Conservation (phyloP, 2,888 invertebrate genomes). For the Aquatica leii region DNA sequence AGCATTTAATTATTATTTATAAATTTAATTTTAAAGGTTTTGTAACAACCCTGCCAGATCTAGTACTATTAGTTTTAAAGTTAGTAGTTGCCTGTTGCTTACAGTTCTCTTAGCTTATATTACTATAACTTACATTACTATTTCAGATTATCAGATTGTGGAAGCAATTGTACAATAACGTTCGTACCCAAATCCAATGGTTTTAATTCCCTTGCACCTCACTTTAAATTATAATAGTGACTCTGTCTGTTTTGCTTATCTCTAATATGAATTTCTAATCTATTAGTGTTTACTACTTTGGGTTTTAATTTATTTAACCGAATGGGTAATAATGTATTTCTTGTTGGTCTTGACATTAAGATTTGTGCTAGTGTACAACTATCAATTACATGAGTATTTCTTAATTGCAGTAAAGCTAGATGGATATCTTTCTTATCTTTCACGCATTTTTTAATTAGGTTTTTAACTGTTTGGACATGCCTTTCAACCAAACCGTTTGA, state of each 20-base stretch:
- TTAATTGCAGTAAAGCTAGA: no score
- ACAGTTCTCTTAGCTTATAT: no score
- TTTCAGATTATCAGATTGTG: neutral
- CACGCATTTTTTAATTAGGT: constrained; percentile 14
- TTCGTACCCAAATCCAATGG: neutral
- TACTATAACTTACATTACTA: no score
- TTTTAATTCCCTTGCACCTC: neutral
- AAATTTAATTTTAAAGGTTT: no score
- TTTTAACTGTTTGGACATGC: constrained; percentile 4
- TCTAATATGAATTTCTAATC: neutral
- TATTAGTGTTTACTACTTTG: neutral
- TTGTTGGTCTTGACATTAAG: constrained; percentile 9
- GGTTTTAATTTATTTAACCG: neutral
- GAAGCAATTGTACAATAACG: neutral
- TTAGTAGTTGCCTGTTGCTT: no score
- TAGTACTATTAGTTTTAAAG: no score
- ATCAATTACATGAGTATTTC: constrained; percentile 15
- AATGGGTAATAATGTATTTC: neutral
- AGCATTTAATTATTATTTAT: no score
- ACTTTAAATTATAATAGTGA: neutral
- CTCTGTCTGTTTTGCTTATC: neutral
- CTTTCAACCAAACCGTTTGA: constrained; percentile 8
- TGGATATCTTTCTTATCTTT: constrained; percentile 15
- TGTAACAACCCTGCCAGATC: no score
- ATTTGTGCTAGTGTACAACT: constrained; percentile 5